Evolutionary conservation across 2,888 invertebrate species (phyloP), one percentile per base, ranked within the genome.

Genomic region (Belgica antarctica): DNA sequence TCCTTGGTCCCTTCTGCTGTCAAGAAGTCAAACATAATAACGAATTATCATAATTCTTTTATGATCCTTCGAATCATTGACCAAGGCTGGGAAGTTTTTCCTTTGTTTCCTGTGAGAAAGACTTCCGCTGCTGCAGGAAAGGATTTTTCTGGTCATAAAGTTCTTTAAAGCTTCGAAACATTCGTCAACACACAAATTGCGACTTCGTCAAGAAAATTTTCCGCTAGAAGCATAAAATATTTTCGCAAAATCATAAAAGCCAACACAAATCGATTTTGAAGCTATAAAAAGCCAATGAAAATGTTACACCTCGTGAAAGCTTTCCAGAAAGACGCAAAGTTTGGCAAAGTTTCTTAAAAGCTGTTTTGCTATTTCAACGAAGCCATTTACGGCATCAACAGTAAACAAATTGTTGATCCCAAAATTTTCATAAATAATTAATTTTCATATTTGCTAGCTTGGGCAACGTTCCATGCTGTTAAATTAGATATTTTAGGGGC

Each of bases 191-290:
- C 24, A 52, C 10, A 52, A 52, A 52, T 52, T 52, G 24, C 52
- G 52, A 52, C 52, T 52, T 15, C 24, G 17, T 52, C 17, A 24
- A 12, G 34, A 34, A 34, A 7, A 34, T 34, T 34, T 41, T 41
- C 15, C 41, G 3, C 52, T 22, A 52, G 52, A 52, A 52, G 24
- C 52, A 52, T 52, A 52, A 52, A 52, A 52, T 52, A 15, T 52
- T 52, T 15, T 34, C 34, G 41, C 41, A 15, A 41, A 41, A 5
- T 5, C 41, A 41, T 41, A 41, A 41, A 41, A 41, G 41, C 41
- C n/a, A n/a, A n/a, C n/a, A 41, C 3, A 41, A 10, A 41, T n/a
- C 41, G 12, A 15, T 41, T 41, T 41, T n/a, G 2, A 34, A 12
- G 34, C 34, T 12, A 12, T 34, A 34, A 34, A 34, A 12, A 34